These are phyloP conservation scores for Lampropteryx suffumata DNA, from an alignment of 2,888 invertebrate species.

Conservation along the genomic window DNA sequence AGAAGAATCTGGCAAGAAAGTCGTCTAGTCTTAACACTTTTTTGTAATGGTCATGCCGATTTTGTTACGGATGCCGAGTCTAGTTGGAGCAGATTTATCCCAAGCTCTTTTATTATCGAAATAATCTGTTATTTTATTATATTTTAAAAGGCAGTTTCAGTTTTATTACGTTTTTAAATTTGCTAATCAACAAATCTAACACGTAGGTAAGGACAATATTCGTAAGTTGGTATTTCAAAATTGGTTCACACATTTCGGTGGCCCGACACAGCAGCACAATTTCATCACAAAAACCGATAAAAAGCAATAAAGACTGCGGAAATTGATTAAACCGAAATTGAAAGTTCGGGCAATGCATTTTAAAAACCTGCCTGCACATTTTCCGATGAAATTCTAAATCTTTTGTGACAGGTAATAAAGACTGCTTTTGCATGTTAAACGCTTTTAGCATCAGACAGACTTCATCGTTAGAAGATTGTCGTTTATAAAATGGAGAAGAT, in stretches of 20 bases:
- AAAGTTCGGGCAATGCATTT: conserved; percentile 7
- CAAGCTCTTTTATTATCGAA: too few relatives aligned
- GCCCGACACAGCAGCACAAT: not conserved
- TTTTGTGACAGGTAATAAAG: conserved; percentile 27
- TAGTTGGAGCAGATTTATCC: too few relatives aligned
- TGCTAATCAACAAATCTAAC: too few relatives aligned
- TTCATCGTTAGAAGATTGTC: conserved; percentile 12
- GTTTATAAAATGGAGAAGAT: conserved; percentile 3
- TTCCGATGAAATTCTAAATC: conserved; percentile 26
- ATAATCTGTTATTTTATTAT: too few relatives aligned
- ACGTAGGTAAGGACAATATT: too few relatives aligned
- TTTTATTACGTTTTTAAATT: too few relatives aligned
- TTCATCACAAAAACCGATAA: conserved; percentile 2
- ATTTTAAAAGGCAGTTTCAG: too few relatives aligned
- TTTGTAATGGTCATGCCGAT: too few relatives aligned
- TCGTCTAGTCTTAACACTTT: too few relatives aligned
- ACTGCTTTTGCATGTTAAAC: conserved; percentile 30
- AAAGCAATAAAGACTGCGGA: conserved; percentile 1
- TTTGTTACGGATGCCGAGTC: too few relatives aligned
- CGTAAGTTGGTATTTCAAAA: not conserved
- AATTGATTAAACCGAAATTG: conserved; percentile 8
- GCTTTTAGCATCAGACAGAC: conserved; percentile 18
- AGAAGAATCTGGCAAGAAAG: too few relatives aligned
- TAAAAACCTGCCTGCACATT: conserved; percentile 14
- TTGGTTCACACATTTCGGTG: not conserved